Evolutionary conservation across 2,797 vertebrate species (phyloP), one percentile per base, ranked within the genome.

Genomic region (Enteromius treurensis): DNA sequence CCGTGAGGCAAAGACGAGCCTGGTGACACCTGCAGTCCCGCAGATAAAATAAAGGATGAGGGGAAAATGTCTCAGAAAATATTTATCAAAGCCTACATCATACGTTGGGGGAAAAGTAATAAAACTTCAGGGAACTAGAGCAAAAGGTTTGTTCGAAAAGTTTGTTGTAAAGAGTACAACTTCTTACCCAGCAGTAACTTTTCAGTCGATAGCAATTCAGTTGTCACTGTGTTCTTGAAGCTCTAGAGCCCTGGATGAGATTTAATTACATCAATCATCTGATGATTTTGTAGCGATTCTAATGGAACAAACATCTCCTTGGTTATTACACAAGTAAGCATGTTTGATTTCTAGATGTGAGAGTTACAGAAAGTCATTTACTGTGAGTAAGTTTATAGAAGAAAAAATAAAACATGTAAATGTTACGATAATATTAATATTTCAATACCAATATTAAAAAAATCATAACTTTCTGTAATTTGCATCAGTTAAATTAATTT

Each of bases 51-150:
- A 83, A 78, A 62, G 53, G 40, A 70, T 29, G 29, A 23, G 26
- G 29, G 65, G 55, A n/a, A 77, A 77, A 68, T 76, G 65, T 78
- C 65, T 71, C 67, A 49, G 51, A 69, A 70, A 55, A 67, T 60
- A 83, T 67, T 71, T 78, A 83, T 83, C 75, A 78, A 83, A 78
- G 81, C 68, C 82, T 37, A 23, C 75, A 78, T 83, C 82, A 62
- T 32, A 40, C 21, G 5, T 78, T 78, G 82, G 40, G 3, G 23
- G 15, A 76, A 81, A 83, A 71, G 74, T 77, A 83, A 70, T 83
- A 77, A 8, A 83, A 77, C 62, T 62, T 83, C 26, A 21, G 51
- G 40, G 40, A 62, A 83, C 40, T n/a, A 9, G 7, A 70, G 74
- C 65, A 69, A 67, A 77, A 69, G 26, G 75, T 42, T 69, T 47